Conservation (phyloP, 2,888 invertebrate genomes). For the Pristionchus mayeri region DNA sequence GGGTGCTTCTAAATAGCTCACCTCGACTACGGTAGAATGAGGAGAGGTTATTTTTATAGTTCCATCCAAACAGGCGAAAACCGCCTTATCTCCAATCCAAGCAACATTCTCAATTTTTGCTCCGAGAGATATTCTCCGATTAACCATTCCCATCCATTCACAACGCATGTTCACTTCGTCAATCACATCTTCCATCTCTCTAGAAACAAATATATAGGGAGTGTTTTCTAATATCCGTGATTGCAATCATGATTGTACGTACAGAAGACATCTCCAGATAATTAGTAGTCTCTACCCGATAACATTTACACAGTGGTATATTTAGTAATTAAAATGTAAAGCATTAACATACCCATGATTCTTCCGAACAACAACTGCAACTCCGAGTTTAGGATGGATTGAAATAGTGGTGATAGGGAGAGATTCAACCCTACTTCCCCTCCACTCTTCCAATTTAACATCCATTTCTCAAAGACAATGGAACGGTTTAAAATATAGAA, state of each 20-base stretch:
- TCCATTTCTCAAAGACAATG: constrained; percentile 5
- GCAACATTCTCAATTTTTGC: not conserved
- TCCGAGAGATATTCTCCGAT: not conserved
- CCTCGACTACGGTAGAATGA: not conserved
- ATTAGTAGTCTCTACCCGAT: no score
- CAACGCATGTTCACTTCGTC: constrained; percentile 1
- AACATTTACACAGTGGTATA: no score
- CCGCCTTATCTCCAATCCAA: constrained; percentile 23
- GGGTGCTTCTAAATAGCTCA: no score
- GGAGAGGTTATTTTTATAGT: not conserved
- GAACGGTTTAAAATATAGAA: not conserved
- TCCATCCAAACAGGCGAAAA: not conserved
- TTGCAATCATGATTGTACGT: no score
- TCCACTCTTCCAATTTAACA: constrained; percentile 36
- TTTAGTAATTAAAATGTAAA: no score
- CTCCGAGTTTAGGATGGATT: constrained; percentile 2
- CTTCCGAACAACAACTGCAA: constrained; percentile 17
- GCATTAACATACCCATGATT: constrained; percentile 17
- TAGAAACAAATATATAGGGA: not conserved
- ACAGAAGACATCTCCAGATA: no score
- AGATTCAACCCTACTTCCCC: not conserved
- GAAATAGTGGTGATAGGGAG: constrained; percentile 32
- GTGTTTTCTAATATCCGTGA: not conserved
- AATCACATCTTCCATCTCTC: constrained; percentile 25
- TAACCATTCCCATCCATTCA: not conserved